Evolutionary conservation across 2,888 invertebrate genomes (phyloP).

Genomic region (Drosophila macrospina): DNA sequence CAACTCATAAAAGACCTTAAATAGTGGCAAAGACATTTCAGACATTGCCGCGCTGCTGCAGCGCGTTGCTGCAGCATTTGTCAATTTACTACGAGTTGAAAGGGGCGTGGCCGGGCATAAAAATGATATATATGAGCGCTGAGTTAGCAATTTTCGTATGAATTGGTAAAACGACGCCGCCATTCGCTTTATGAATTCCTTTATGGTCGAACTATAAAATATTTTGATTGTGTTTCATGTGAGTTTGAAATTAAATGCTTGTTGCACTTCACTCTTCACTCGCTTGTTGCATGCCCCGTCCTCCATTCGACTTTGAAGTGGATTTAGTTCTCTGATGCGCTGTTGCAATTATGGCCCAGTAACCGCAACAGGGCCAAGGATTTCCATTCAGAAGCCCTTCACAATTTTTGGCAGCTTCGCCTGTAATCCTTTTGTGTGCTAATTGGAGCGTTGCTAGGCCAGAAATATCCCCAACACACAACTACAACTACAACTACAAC

Average conservation of each 20-base stretch:
- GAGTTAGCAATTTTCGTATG: conserved; percentile 81
- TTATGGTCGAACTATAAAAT: conserved; percentile 67
- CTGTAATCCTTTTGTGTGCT: conserved; percentile 75
- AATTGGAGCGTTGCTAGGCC: conserved; percentile 72
- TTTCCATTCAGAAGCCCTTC: conserved; percentile 17
- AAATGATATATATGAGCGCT: conserved; percentile 79
- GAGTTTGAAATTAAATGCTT: conserved; percentile 68
- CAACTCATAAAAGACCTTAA: conserved; percentile 71
- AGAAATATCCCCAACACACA: conserved; percentile 53
- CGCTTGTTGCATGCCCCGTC: conserved; percentile 32
- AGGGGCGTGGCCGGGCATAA: conserved; percentile 77
- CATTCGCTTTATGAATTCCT: conserved; percentile 67
- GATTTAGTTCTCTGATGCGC: conserved; percentile 26
- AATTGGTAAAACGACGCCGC: conserved; percentile 62
- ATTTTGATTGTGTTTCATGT: conserved; percentile 62
- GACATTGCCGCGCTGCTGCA: conserved; percentile 60
- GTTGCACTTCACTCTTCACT: conserved; percentile 56
- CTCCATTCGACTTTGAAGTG: conserved; percentile 45
- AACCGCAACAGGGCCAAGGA: conserved; percentile 42
- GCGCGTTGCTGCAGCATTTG: conserved; percentile 67
- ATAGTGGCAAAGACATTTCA: conserved; percentile 80
- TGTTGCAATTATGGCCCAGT: conserved; percentile 59
- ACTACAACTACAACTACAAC: conserved; percentile 14
- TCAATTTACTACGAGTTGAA: conserved; percentile 79
- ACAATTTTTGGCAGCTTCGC: conserved; percentile 62